A percentile compares a stretch with the other conserved stretches of the same genome.
phyloP scores from a whole-genome alignment of 2,113 vertebrate genomes.

The Rhinoderma darwinii region DNA sequence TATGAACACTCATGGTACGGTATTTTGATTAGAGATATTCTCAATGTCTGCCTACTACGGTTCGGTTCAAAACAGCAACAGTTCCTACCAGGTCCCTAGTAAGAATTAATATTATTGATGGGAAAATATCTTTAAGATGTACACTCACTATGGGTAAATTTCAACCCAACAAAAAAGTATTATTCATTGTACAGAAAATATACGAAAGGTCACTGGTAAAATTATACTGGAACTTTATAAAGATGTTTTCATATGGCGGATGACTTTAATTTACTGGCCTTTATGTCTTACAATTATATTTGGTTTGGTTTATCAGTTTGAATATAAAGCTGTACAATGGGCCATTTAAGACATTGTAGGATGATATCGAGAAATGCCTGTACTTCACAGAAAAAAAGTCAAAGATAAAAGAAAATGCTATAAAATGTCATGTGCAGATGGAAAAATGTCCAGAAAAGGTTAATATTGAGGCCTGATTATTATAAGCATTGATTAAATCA shows the following conservation, averaged over 20 bases:
- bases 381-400: neutral
- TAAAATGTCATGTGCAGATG: neutral
- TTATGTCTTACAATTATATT: neutral
- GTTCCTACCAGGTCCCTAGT: too few species aligned
- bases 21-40: too few species aligned
- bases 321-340: neutral
- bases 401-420: conserved; percentile 9
- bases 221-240: neutral
- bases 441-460: neutral
- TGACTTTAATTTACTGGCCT: neutral
- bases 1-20: too few species aligned
- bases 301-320: neutral
- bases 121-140: neutral
- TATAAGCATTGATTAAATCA: neutral
- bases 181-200: neutral
- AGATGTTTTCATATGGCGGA: neutral
- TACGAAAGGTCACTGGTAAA: neutral
- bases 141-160: neutral
- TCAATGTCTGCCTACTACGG: too few species aligned
- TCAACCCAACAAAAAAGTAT: neutral
- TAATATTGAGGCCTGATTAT: neutral
- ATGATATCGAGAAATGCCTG: neutral
- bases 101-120: too few species aligned
- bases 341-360: neutral
- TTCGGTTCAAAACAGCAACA: too few species aligned